Evolutionary conservation across 2,113 vertebrate genomes (phyloP).

Genomic region (Pachycephala philippinensis): DNA sequence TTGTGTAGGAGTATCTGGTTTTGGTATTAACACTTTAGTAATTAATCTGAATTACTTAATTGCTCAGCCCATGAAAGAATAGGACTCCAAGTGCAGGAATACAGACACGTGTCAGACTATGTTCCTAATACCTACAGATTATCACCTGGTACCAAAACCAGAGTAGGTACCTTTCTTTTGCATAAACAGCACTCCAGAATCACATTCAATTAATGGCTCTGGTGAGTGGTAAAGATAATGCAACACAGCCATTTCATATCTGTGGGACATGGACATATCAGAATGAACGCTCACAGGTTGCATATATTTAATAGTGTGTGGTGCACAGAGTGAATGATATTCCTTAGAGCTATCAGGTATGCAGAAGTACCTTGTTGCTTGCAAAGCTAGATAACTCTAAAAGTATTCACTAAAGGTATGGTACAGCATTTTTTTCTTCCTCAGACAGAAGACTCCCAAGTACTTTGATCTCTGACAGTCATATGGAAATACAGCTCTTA

Average conservation of each 20-base stretch:
- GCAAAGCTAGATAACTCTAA: not conserved
- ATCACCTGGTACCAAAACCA: not conserved
- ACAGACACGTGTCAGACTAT: accelerated
- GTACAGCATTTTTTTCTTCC: not conserved
- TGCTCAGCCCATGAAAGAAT: not conserved
- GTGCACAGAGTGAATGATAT: not conserved
- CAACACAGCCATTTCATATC: not conserved
- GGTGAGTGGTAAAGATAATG: not conserved
- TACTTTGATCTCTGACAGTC: not conserved
- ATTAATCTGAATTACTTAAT: not conserved
- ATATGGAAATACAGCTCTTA: not conserved
- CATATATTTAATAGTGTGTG: not conserved
- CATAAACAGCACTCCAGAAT: not conserved
- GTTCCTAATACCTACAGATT: not conserved
- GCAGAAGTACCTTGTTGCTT: not conserved
- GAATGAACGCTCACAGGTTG: not conserved
- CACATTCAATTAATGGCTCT: not conserved
- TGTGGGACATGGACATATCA: not conserved
- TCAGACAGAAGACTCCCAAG: not conserved
- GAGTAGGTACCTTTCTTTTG: not conserved
- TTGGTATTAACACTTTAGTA: not conserved
- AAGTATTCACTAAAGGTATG: not conserved
- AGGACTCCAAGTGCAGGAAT: not conserved
- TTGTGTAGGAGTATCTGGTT: not conserved
- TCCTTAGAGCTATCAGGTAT: not conserved